phyloP scores from a whole-genome alignment of 2,888 invertebrate genomes.

The Drosophila colorata region DNA sequence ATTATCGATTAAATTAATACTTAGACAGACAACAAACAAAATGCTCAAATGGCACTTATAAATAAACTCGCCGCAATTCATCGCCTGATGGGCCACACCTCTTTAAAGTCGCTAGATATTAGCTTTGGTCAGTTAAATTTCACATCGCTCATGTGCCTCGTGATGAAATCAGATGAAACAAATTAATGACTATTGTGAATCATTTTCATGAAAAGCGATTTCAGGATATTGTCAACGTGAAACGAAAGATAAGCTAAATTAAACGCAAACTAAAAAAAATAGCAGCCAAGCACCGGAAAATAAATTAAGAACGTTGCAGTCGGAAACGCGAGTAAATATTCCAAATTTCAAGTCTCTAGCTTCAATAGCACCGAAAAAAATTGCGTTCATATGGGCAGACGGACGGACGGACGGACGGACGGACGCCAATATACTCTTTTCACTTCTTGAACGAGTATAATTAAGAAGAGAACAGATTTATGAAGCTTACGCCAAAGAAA shows the following conservation, averaged over 20 bases:
- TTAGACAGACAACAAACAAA: conserved; percentile 9
- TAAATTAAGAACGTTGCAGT: conserved; percentile 2
- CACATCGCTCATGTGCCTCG: conserved; percentile 45
- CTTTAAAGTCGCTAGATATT: background rate
- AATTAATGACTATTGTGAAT: conserved; percentile 46
- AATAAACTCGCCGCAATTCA: conserved; percentile 9
- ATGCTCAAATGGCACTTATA: conserved; percentile 9
- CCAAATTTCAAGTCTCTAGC: no score
- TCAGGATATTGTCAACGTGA: conserved; percentile 34
- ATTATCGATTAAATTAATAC: conserved; percentile 70
- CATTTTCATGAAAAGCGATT: conserved; percentile 46
- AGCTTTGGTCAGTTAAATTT: no score
- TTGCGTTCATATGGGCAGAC: no score
- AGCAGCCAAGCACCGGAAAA: background rate
- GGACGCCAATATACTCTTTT: no score
- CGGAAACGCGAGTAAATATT: no score
- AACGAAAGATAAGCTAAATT: conserved; percentile 25
- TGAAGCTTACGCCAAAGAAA: conserved; percentile 52
- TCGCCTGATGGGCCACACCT: no score
- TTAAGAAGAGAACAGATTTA: conserved; percentile 42
- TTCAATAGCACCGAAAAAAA: no score
- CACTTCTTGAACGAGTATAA: background rate
- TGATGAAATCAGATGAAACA: conserved; percentile 32
- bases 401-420: no score
- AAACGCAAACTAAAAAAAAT: conserved; percentile 14